These are phyloP conservation scores for Darevskia nairensis DNA, from an alignment of 2,797 vertebrate species.

Conservation along the genomic window DNA sequence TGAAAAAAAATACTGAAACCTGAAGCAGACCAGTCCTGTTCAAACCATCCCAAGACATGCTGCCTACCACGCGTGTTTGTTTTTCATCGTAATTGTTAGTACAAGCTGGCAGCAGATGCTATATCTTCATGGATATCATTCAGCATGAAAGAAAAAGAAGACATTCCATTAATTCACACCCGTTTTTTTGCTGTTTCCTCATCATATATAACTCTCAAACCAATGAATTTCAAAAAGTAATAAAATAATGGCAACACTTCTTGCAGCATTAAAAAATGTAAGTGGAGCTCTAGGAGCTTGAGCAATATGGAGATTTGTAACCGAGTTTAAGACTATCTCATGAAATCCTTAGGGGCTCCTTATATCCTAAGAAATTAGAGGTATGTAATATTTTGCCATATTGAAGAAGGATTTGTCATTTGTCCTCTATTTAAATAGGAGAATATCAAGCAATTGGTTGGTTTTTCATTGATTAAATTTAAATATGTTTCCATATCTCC, in stretches of 20 bases:
- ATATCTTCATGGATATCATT: conserved; percentile 67
- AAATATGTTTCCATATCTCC: background rate
- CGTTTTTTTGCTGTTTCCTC: conserved; percentile 47
- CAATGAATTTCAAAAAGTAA: background rate
- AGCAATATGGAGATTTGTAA: background rate
- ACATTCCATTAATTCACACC: conserved; percentile 8
- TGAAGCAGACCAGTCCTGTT: conserved; percentile 81
- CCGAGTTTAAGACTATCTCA: background rate
- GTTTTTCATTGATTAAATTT: background rate
- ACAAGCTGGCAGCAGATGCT: conserved; percentile 74
- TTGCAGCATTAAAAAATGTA: background rate
- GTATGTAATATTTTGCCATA: background rate
- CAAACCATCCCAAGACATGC: conserved; percentile 77
- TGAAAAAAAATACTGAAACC: conserved; percentile 77
- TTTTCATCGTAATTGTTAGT: conserved; percentile 78
- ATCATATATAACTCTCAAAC: background rate
- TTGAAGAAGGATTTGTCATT: background rate
- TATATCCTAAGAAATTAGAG: background rate
- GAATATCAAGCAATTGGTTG: background rate
- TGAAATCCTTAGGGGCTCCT: background rate
- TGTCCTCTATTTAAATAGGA: background rate
- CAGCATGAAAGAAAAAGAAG: conserved; percentile 65
- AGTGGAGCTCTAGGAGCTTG: background rate
- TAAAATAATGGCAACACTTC: background rate
- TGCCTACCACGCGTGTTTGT: conserved; percentile 72